Evolutionary conservation across 2,888 invertebrate genomes (phyloP).

Genomic region (Drosophila fungiperda): DNA sequence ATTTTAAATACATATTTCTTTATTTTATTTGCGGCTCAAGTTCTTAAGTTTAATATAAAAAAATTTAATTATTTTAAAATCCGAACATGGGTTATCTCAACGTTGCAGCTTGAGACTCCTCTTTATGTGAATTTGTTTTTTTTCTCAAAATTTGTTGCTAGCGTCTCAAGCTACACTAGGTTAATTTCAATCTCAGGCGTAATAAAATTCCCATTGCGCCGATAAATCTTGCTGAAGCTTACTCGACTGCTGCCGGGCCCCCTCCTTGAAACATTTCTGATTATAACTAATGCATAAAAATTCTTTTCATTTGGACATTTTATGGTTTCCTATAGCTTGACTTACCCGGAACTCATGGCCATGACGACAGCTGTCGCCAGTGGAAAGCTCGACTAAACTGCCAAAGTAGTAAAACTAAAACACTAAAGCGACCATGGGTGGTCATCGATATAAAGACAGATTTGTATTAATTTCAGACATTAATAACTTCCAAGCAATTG

Average conservation of each 20-base stretch:
- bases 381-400: slow-evolving; percentile 5
- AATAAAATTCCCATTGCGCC: slow-evolving; percentile 1
- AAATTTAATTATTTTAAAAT: not conserved
- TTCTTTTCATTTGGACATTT: slow-evolving; percentile 68
- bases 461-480: slow-evolving; percentile 78
- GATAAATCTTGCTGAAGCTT: slow-evolving; percentile 33
- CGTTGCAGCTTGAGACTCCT: not conserved
- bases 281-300: slow-evolving; percentile 73
- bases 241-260: not conserved
- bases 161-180: not conserved
- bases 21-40: not conserved
- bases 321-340: slow-evolving; percentile 48
- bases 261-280: slow-evolving; percentile 20
- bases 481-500: slow-evolving; percentile 72
- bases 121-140: not conserved
- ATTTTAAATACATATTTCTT: not conserved
- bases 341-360: not conserved
- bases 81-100: not conserved
- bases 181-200: not conserved
- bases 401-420: slow-evolving; percentile 63
- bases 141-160: not conserved
- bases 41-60: not conserved
- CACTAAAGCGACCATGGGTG: slow-evolving; percentile 23
- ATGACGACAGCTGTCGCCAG: slow-evolving; percentile 62
- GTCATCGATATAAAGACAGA: slow-evolving; percentile 47